These are phyloP conservation scores for Molossus molossus DNA, from an alignment of 2,797 vertebrate genomes.

Conservation along the genomic window DNA sequence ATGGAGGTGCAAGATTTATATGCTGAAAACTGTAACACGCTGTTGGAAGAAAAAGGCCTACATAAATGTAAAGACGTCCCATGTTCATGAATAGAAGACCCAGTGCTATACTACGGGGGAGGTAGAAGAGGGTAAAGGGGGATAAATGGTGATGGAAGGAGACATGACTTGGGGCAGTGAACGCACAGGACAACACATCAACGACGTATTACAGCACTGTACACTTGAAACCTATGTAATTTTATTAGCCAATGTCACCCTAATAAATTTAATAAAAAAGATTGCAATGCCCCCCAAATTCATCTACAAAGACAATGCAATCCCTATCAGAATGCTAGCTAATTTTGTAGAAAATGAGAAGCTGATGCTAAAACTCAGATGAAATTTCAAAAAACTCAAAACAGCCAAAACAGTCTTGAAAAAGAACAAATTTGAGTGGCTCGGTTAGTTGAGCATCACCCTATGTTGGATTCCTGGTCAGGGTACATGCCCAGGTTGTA, in stretches of 20 bases:
- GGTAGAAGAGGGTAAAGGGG: neutral
- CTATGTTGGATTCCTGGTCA: too few relatives aligned
- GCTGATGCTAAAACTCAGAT: neutral
- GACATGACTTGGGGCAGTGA: neutral
- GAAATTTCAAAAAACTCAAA: neutral
- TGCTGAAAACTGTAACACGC: neutral
- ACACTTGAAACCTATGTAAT: neutral
- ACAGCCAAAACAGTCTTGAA: too few relatives aligned
- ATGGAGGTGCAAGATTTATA: neutral
- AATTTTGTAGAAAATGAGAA: neutral
- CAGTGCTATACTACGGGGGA: neutral
- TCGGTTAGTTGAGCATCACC: too few relatives aligned
- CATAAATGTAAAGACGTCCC: neutral
- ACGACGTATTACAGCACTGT: neutral
- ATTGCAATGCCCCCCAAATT: neutral
- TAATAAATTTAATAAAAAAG: neutral
- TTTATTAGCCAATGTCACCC: neutral
- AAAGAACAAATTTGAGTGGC: too few relatives aligned
- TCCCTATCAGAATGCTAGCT: neutral
- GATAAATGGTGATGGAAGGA: neutral
- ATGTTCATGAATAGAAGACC: neutral
- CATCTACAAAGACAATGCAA: neutral
- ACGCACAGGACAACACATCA: neutral
- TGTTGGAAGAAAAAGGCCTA: neutral
- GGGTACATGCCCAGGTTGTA: too few relatives aligned